phyloP scores from a whole-genome alignment of 2,888 invertebrate genomes.

The Incurvaria masculella region DNA sequence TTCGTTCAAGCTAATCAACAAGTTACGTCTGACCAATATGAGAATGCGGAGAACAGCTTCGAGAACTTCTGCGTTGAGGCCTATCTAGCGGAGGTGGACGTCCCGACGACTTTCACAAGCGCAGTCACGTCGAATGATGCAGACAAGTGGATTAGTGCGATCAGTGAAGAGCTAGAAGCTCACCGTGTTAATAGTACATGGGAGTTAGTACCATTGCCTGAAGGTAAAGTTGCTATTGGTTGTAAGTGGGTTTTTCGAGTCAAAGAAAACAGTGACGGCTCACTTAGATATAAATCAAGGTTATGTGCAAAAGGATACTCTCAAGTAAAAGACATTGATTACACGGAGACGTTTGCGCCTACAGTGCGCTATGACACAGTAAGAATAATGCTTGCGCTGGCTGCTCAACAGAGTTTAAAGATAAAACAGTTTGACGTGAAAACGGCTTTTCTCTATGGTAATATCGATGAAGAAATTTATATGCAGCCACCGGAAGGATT shows the following conservation, averaged over 20 bases:
- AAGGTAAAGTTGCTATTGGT: neutral
- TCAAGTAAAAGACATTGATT: neutral
- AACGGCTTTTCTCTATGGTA: neutral
- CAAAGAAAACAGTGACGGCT: neutral
- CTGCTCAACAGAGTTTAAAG: neutral
- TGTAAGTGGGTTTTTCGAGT: neutral
- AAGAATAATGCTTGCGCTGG: neutral
- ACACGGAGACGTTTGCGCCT: neutral
- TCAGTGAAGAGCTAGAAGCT: slow-evolving; percentile 9
- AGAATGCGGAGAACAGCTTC: neutral
- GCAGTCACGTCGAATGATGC: slow-evolving; percentile 6
- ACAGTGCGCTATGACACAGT: neutral
- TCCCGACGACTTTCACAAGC: slow-evolving; percentile 5
- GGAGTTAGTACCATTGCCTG: slow-evolving; percentile 8
- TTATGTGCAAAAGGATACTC: neutral
- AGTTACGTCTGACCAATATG: neutral
- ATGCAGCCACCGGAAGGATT: neutral
- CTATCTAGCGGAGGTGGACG: neutral
- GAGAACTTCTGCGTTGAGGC: neutral
- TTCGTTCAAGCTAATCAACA: neutral
- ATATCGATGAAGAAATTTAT: neutral
- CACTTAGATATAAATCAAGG: neutral
- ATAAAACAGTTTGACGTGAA: neutral
- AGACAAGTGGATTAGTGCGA: slow-evolving; percentile 8
- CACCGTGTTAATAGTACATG: slow-evolving; percentile 5